A percentile compares a stretch with the other conserved stretches of the same genome.
Conservation (phyloP, 2,113 vertebrate species). For the Sander vitreus region DNA sequence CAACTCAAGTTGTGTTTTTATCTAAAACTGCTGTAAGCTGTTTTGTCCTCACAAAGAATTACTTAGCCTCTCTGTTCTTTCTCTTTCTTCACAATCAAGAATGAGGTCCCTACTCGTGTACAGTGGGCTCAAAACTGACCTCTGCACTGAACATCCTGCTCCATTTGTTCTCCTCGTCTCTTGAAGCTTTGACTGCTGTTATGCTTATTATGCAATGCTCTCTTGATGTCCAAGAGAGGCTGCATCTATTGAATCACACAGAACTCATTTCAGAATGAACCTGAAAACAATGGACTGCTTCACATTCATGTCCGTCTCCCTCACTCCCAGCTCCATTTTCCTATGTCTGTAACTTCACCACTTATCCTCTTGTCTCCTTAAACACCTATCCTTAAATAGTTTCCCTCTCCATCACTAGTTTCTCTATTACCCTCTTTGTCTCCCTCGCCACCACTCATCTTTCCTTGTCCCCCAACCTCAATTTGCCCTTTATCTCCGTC, state of each 20-base stretch:
- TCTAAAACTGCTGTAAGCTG: conserved; percentile 43
- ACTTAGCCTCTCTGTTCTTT: conserved; percentile 26
- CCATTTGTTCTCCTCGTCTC: conserved; percentile 42
- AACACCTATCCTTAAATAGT: conserved; percentile 10
- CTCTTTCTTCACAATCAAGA: conserved; percentile 22
- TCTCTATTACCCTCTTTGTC: neutral
- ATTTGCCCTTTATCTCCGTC: conserved; percentile 3
- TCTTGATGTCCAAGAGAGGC: conserved; percentile 41
- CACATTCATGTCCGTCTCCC: conserved; percentile 51
- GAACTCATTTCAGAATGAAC: conserved; percentile 50
- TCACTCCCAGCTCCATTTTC: conserved; percentile 21
- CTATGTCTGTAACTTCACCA: conserved; percentile 26
- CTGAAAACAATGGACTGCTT: conserved; percentile 52
- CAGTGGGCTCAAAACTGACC: conserved; percentile 1
- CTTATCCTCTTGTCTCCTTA: conserved; percentile 32
- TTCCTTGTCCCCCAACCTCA: neutral
- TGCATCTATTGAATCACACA: conserved; percentile 43
- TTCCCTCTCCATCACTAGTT: neutral
- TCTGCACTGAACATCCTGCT: conserved; percentile 8
- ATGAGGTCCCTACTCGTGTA: conserved; percentile 23
- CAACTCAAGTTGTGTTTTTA: conserved; percentile 28
- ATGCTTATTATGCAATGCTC: conserved; percentile 34
- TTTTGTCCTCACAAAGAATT: conserved; percentile 43
- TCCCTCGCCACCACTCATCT: neutral
- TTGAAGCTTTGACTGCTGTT: conserved; percentile 26